Conservation (phyloP, 2,888 invertebrate genomes). For the Napeogenes inachia region DNA sequence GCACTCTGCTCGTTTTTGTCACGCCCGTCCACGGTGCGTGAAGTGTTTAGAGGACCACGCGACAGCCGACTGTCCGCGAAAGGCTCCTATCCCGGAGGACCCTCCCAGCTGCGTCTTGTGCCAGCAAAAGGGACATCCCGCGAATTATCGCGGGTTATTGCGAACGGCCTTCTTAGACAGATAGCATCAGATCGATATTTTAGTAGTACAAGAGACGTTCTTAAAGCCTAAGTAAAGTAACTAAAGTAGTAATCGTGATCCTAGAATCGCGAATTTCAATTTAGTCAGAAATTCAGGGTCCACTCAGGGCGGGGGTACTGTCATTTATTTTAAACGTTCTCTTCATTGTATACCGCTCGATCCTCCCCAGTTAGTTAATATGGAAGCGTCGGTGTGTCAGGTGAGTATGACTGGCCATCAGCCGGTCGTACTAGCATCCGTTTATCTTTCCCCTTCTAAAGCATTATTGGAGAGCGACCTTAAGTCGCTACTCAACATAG, state of each 20-base stretch:
- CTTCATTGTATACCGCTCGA: constrained; percentile 13
- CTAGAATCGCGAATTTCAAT: too few species aligned
- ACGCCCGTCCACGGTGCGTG: constrained; percentile 16
- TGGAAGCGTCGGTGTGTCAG: constrained; percentile 12
- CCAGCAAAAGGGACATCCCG: constrained; percentile 11
- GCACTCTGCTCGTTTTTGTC: constrained; percentile 11
- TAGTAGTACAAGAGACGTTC: constrained; percentile 2
- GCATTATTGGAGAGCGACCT: background rate
- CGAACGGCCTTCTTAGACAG: background rate
- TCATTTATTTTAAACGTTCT: constrained; percentile 12
- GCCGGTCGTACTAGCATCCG: constrained; percentile 15
- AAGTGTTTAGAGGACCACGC: constrained; percentile 20
- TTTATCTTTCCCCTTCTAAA: constrained; percentile 10
- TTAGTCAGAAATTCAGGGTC: too few species aligned
- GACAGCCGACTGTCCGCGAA: constrained; percentile 10
- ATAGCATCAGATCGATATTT: too few species aligned
- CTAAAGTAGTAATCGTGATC: too few species aligned
- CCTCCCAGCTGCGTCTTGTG: constrained; percentile 17
- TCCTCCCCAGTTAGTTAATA: constrained; percentile 10
- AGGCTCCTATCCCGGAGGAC: background rate
- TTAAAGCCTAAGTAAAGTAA: too few species aligned
- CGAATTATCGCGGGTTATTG: constrained; percentile 18
- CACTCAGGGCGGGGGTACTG: constrained; percentile 5
- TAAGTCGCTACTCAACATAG: background rate
- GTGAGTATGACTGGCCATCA: constrained; percentile 18